These are phyloP conservation scores for Apeira syringaria DNA, from an alignment of 2,888 invertebrate species.

Conservation along the genomic window DNA sequence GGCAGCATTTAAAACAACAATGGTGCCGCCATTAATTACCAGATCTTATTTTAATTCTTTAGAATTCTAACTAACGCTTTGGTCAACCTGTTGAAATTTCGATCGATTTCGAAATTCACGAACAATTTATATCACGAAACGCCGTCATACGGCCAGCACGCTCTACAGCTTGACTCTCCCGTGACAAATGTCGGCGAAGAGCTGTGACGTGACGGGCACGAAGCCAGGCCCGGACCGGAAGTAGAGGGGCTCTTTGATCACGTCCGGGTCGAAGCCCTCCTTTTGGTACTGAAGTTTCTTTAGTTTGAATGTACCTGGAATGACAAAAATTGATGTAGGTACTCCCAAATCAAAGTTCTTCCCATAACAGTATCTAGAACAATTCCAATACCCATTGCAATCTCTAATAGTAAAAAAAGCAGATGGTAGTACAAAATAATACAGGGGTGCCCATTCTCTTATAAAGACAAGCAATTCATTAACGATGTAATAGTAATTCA, in stretches of 20 bases:
- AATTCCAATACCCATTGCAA: too few relatives aligned
- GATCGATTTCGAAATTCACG: constrained; percentile 9
- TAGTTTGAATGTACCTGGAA: constrained; percentile 94
- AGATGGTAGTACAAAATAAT: too few relatives aligned
- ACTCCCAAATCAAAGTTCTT: too few relatives aligned
- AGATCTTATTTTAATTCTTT: too few relatives aligned
- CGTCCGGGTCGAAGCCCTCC: constrained; percentile 91
- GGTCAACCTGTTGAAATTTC: constrained; percentile 2
- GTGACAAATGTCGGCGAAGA: constrained; percentile 84
- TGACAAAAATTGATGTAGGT: not conserved
- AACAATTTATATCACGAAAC: constrained; percentile 8
- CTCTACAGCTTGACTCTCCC: constrained; percentile 72
- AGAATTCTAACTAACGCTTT: not conserved
- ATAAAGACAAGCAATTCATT: too few relatives aligned
- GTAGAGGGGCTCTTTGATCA: constrained; percentile 89
- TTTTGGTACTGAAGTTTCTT: constrained; percentile 94
- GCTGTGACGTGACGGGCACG: constrained; percentile 82
- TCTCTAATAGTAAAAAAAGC: too few relatives aligned
- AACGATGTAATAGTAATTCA: too few relatives aligned
- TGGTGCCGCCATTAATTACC: too few relatives aligned
- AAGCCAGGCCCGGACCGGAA: constrained; percentile 83
- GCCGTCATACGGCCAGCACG: constrained; percentile 1
- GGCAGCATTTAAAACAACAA: too few relatives aligned
- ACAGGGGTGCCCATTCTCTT: too few relatives aligned
- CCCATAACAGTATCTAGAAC: too few relatives aligned